Base-by-base conservation (phyloP, 2,797 vertebrate genomes). In the Vireo griseus region DNA sequence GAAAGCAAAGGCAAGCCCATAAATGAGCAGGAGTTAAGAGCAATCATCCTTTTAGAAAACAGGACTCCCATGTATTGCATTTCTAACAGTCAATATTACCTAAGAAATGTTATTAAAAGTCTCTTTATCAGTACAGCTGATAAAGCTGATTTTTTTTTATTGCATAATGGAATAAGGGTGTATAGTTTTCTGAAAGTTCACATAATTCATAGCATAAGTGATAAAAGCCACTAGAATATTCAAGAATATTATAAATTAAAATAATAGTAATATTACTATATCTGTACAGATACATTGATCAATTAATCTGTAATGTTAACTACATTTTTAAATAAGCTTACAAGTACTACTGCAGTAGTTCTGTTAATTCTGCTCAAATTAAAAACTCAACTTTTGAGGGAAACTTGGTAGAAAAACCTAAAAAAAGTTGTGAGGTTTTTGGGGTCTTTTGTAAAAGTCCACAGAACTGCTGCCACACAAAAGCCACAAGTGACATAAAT, bases 1-100 rank as follows among this genome's bases (percentile, higher is more conserved):
- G 88, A 96, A 95, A 90, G 72, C 40, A 95, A 91, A 94, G 76
- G 76, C 59, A 90, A 86, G 73, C 35, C 79, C 81, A 61, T 76
- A 95, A 95, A 83, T 61, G 28, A 83, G 67, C 40, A 68, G 75
- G 57, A 83, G 61, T 87, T 95, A 79, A 94, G 54, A 90, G 68
- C 48, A 92, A 86, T 69, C 74, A 69, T 72, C 55, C 28, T 75
- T 86, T 88, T 42, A 86, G 44, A 80, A 95, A 93, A 75, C 7
- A 55, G 44, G 54, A 77, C 7, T 12, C 72, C 39, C 17, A 86
- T 59, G 40, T 81, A 92, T 28, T 92, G 63, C 59, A 79, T 78
- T 90, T 86, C 66, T 69, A 80, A 73, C 21, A 72, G 86, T 78
- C 90, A 93, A 11, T 83, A 87, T 87, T 86, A 78, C 91, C 52